phyloP scores from a whole-genome alignment of 2,113 vertebrate genomes.

The Lucifuga dentata region DNA sequence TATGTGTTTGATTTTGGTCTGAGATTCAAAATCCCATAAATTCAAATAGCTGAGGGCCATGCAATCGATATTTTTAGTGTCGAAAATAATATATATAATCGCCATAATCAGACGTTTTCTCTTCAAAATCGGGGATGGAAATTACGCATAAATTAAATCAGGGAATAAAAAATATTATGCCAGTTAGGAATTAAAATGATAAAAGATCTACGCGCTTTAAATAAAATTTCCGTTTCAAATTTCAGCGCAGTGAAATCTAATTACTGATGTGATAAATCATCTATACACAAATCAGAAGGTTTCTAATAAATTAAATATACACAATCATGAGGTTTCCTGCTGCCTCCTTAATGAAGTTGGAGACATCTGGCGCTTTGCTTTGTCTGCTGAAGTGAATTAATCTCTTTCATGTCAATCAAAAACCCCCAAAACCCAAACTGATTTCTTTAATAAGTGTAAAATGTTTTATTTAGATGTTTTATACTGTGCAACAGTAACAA shows the following conservation, averaged over 20 bases:
- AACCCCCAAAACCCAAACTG: too few relatives aligned
- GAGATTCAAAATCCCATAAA: too few relatives aligned
- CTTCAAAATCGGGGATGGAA: too few relatives aligned
- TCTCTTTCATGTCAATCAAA: not conserved
- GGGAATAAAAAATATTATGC: too few relatives aligned
- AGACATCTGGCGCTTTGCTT: constrained; percentile 38
- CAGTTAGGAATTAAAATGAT: not conserved
- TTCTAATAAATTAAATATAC: not conserved
- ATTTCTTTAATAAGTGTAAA: constrained; percentile 80
- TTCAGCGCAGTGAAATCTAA: not conserved
- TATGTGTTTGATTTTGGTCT: too few relatives aligned
- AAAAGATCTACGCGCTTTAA: not conserved
- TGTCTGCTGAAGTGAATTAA: not conserved
- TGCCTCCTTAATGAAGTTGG: constrained; percentile 25
- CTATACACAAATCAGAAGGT: not conserved
- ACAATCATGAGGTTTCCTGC: not conserved
- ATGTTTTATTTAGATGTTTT: constrained; percentile 88
- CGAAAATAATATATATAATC: too few relatives aligned
- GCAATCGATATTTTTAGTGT: too few relatives aligned
- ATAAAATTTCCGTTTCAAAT: not conserved
- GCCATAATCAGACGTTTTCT: too few relatives aligned
- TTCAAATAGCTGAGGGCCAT: too few relatives aligned
- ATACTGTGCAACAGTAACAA: constrained; percentile 89
- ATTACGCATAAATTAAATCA: too few relatives aligned
- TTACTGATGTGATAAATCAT: constrained; percentile 5